These are phyloP conservation scores for Sander lucioperca DNA, from an alignment of 2,113 vertebrate species.

Conservation along the genomic window DNA sequence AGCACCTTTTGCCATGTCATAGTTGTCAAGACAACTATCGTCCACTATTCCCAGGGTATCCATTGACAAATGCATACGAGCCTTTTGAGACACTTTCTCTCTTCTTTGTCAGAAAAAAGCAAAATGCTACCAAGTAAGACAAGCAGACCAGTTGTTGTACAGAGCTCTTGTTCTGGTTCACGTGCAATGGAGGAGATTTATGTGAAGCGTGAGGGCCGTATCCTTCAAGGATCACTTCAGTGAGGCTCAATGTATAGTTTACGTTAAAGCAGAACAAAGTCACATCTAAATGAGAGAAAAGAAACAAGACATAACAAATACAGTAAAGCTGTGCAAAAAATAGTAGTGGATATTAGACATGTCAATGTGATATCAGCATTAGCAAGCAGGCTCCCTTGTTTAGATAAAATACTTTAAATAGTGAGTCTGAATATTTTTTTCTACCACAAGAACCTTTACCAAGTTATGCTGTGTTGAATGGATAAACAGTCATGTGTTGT, in stretches of 20 bases:
- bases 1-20: conserved; percentile 84
- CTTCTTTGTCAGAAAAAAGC: conserved; percentile 24
- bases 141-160: conserved; percentile 12
- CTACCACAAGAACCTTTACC: background rate
- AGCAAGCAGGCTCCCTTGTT: background rate
- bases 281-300: conserved; percentile 38
- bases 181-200: conserved; percentile 16
- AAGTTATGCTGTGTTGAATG: background rate
- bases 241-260: conserved; percentile 18
- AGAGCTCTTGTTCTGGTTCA: conserved; percentile 37
- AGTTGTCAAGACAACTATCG: conserved; percentile 84
- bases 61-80: conserved; percentile 87
- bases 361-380: background rate
- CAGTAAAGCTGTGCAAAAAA: background rate
- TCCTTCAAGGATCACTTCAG: conserved; percentile 36
- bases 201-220: conserved; percentile 5
- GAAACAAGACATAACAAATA: background rate
- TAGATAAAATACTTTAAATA: conserved; percentile 5
- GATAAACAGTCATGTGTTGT: background rate
- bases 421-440: background rate
- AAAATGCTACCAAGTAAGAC: conserved; percentile 14
- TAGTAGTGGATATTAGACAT: background rate
- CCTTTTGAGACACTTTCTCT: conserved; percentile 48
- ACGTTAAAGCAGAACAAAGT: conserved; percentile 35
- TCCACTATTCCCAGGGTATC: conserved; percentile 85